phyloP scores from a whole-genome alignment of 2,113 vertebrate genomes.

The Psettodes erumei region DNA sequence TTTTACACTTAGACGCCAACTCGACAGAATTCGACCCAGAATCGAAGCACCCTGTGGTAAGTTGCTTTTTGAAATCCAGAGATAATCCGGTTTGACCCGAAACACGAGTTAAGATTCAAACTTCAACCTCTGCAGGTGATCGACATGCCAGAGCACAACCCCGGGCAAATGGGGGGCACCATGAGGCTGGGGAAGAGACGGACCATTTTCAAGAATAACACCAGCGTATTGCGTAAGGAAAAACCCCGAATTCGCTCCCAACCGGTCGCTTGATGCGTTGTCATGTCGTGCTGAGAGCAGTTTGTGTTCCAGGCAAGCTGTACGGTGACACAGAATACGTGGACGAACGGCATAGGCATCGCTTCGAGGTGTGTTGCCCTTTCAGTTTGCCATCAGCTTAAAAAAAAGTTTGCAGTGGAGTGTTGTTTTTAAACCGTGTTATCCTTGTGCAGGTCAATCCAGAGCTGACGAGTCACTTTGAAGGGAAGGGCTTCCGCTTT shows the following conservation, averaged over 20 bases:
- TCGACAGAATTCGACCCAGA: slow-evolving; percentile 95
- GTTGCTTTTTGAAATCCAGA: slow-evolving; percentile 44
- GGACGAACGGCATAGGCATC: slow-evolving; percentile 94
- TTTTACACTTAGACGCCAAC: slow-evolving; percentile 88
- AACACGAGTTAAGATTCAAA: background rate
- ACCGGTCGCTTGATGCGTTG: background rate
- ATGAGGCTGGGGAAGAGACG: slow-evolving; percentile 97
- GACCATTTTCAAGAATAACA: slow-evolving; percentile 92
- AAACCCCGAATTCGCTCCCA: background rate
- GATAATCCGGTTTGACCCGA: too few species aligned
- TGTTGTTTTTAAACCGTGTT: background rate
- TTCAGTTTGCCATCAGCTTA: background rate
- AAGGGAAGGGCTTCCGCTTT: slow-evolving; percentile 90
- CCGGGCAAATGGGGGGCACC: slow-evolving; percentile 97
- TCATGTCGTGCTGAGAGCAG: background rate
- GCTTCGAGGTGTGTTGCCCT: slow-evolving; percentile 90
- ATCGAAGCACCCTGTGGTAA: slow-evolving; percentile 92
- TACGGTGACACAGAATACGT: slow-evolving; percentile 91
- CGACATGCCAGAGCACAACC: slow-evolving; percentile 98
- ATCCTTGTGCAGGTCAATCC: slow-evolving; percentile 89
- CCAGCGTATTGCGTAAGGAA: slow-evolving; percentile 90
- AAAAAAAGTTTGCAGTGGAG: too few species aligned
- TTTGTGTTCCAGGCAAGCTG: slow-evolving; percentile 85
- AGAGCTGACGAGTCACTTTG: slow-evolving; percentile 90
- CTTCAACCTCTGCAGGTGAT: slow-evolving; percentile 85